Evolutionary conservation across 2,888 invertebrate genomes (phyloP).

Genomic region (Pristionchus arcanus): DNA sequence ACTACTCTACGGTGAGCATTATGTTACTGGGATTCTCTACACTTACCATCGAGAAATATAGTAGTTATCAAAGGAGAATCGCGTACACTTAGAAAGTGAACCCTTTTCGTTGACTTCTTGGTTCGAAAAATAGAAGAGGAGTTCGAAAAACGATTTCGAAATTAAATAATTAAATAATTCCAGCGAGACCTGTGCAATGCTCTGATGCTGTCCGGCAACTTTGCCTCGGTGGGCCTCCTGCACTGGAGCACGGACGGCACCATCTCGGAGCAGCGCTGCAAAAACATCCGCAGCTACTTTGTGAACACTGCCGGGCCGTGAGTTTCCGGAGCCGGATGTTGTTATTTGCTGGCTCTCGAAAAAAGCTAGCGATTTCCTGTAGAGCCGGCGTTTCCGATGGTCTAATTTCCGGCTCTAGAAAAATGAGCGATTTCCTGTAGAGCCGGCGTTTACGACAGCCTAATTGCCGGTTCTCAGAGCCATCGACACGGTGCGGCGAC

Average conservation of each 20-base stretch:
- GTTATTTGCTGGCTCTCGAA: too few relatives aligned
- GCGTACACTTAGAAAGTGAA: too few relatives aligned
- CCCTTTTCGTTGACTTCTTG: too few relatives aligned
- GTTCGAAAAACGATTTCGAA: constrained; percentile 28
- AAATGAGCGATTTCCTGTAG: too few relatives aligned
- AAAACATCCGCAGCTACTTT: background rate
- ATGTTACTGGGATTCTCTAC: too few relatives aligned
- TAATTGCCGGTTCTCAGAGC: background rate
- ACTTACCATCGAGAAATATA: too few relatives aligned
- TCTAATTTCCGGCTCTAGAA: too few relatives aligned
- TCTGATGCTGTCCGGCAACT: constrained; percentile 62
- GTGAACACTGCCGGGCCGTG: constrained; percentile 36
- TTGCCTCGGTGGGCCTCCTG: constrained; percentile 58
- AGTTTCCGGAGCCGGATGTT: background rate
- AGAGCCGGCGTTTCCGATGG: too few relatives aligned
- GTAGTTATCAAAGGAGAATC: too few relatives aligned
- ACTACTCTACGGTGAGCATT: constrained; percentile 56
- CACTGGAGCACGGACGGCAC: constrained; percentile 42
- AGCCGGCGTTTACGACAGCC: too few relatives aligned
- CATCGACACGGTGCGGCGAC: background rate
- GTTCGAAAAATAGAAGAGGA: background rate
- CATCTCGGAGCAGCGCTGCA: background rate
- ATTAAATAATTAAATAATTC: too few relatives aligned
- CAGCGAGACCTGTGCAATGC: constrained; percentile 68
- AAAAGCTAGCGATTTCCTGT: too few relatives aligned